Evolutionary conservation across 1,140 invertebrate species (phyloP).

Genomic region (Leptestheria dahalacensis): DNA sequence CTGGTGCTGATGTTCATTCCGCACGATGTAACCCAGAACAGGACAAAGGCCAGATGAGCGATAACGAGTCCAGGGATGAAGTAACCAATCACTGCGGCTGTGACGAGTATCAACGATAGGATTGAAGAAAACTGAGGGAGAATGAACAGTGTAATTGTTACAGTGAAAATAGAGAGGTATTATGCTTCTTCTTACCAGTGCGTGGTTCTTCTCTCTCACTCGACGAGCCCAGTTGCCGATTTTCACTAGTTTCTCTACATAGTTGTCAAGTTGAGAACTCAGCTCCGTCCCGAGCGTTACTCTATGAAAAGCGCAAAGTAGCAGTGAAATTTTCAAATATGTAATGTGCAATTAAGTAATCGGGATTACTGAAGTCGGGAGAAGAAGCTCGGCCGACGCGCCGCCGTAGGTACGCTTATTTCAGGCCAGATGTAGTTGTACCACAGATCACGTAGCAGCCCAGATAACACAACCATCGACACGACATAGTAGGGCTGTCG

Average conservation of each 20-base stretch:
- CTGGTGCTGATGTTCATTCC: background rate
- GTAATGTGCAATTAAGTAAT: background rate
- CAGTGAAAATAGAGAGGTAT: background rate
- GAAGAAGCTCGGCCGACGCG: background rate
- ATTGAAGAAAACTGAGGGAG: background rate
- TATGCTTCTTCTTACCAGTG: too few relatives aligned
- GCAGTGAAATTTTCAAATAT: background rate
- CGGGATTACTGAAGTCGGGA: background rate
- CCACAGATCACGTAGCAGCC: background rate
- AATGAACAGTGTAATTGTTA: background rate
- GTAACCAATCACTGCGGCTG: background rate
- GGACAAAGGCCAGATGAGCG: background rate
- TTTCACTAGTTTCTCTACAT: background rate
- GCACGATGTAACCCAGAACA: background rate
- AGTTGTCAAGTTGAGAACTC: background rate
- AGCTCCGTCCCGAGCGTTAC: background rate
- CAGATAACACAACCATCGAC: background rate
- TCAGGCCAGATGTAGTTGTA: conserved; percentile 7
- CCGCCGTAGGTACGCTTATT: conserved; percentile 2
- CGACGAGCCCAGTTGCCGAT: background rate
- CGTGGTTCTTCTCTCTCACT: background rate
- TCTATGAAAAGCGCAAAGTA: background rate
- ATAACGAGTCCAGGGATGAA: background rate
- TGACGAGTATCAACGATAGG: background rate
- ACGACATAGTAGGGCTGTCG: conserved; percentile 2